phyloP scores from a whole-genome alignment of 2,113 vertebrate genomes.

The Boulengeromyrus knoepffleri region DNA sequence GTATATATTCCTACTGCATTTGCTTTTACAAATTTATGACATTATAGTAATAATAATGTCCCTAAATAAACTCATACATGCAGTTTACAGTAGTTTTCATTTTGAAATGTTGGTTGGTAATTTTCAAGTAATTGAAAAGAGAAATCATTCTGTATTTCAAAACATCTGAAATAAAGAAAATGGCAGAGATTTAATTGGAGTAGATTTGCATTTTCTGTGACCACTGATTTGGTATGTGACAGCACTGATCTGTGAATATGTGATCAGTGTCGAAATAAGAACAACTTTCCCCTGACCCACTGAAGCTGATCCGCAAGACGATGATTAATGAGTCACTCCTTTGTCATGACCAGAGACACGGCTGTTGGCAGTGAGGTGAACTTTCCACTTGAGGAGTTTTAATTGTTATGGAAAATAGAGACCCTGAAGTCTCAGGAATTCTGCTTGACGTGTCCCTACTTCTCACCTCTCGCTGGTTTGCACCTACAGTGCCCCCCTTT shows the following conservation, averaged over 20 bases:
- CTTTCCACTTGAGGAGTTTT: neutral
- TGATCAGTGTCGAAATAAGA: no score
- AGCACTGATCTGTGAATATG: neutral
- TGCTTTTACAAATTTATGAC: neutral
- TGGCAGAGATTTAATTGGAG: neutral
- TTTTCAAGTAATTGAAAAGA: neutral
- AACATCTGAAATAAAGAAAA: neutral
- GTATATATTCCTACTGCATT: neutral
- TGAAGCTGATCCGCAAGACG: no score
- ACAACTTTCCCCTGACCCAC: no score
- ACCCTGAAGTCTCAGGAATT: neutral
- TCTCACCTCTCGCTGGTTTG: neutral
- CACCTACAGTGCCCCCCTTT: neutral
- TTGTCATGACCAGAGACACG: neutral
- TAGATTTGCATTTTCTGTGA: neutral
- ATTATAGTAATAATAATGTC: neutral
- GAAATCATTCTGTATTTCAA: neutral
- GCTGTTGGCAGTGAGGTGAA: neutral
- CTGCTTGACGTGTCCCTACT: neutral
- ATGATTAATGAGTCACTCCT: neutral
- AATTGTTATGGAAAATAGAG: neutral
- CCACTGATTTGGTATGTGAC: neutral
- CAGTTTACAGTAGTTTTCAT: neutral
- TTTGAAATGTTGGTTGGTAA: neutral
- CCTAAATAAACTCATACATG: neutral